A percentile compares a stretch with the other conserved stretches of the same genome.
These are phyloP conservation scores for Trachelus troglodyta DNA, from an alignment of 2,888 invertebrate species.

Conservation along the genomic window DNA sequence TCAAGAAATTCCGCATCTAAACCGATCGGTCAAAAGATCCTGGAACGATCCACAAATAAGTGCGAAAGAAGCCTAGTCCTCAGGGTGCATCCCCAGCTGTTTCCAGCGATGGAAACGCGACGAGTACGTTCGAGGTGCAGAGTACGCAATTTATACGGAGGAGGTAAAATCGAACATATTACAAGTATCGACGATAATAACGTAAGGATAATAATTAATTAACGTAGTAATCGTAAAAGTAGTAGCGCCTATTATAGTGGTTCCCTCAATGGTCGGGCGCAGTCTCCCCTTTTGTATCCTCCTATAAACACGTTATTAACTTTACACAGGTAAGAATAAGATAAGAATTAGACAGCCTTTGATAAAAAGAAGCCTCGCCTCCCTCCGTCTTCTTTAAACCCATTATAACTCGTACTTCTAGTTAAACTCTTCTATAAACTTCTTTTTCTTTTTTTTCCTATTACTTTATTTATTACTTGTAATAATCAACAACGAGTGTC, in stretches of 20 bases:
- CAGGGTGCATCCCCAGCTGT: no score
- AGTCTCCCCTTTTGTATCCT: constrained; percentile 1
- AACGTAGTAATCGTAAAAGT: constrained; percentile 48
- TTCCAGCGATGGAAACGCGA: no score
- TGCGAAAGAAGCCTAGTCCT: no score
- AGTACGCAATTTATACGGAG: no score
- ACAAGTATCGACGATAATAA: constrained; percentile 47
- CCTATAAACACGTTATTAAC: constrained; percentile 38
- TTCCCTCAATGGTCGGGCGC: constrained; percentile 21
- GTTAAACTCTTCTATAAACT: background rate
- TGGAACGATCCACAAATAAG: no score
- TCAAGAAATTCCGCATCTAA: no score
- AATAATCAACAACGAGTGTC: constrained; percentile 38
- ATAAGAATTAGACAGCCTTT: constrained; percentile 47
- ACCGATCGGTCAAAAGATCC: no score
- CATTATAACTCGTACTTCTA: constrained; percentile 4
- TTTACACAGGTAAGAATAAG: constrained; percentile 42
- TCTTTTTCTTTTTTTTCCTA: constrained; percentile 12
- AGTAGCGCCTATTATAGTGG: constrained; percentile 41
- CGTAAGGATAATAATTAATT: constrained; percentile 39
- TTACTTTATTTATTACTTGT: constrained; percentile 12
- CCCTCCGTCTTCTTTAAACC: constrained; percentile 20
- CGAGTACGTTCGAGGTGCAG: no score
- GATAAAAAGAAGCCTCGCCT: constrained; percentile 24
- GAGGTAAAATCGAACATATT: constrained; percentile 14